phyloP scores from a whole-genome alignment of 2,888 invertebrate genomes.

The Sialis fuliginosa region DNA sequence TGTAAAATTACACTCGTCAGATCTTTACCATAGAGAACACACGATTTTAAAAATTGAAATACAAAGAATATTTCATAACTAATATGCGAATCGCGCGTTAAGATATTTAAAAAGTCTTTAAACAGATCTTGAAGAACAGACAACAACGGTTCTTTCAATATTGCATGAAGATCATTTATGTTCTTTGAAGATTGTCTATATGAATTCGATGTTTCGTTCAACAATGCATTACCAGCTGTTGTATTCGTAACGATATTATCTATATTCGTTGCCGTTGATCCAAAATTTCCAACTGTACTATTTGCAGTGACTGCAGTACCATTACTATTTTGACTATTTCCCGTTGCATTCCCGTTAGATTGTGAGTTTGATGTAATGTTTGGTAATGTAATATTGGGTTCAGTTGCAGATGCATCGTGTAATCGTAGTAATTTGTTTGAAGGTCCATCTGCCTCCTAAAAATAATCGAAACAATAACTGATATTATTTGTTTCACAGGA shows the following conservation, averaged over 20 bases:
- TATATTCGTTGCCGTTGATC: not conserved
- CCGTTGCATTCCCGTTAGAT: not conserved
- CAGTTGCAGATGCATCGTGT: slow-evolving; percentile 8
- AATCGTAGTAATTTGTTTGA: slow-evolving; percentile 18
- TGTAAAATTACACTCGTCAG: slow-evolving; percentile 51
- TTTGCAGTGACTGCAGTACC: not conserved
- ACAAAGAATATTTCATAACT: slow-evolving; percentile 74
- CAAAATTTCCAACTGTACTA: not conserved
- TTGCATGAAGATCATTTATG: slow-evolving; percentile 9
- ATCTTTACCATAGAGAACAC: slow-evolving; percentile 62
- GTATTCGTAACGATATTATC: not conserved
- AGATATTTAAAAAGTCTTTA: slow-evolving; percentile 50
- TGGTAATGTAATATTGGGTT: slow-evolving; percentile 1
- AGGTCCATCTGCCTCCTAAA: slow-evolving; percentile 18
- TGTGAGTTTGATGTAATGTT: not conserved
- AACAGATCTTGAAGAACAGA: slow-evolving; percentile 50
- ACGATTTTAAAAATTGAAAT: slow-evolving; percentile 53
- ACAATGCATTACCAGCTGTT: slow-evolving; percentile 1
- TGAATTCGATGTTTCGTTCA: not conserved
- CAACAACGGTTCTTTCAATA: slow-evolving; percentile 43
- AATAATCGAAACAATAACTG: not conserved
- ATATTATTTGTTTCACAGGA: not conserved
- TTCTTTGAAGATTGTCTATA: slow-evolving; percentile 7
- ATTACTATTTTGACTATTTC: not conserved
- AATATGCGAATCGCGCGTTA: slow-evolving; percentile 53